Conservation (phyloP, 2,113 vertebrate species). For the Phyllostomus hastatus region DNA sequence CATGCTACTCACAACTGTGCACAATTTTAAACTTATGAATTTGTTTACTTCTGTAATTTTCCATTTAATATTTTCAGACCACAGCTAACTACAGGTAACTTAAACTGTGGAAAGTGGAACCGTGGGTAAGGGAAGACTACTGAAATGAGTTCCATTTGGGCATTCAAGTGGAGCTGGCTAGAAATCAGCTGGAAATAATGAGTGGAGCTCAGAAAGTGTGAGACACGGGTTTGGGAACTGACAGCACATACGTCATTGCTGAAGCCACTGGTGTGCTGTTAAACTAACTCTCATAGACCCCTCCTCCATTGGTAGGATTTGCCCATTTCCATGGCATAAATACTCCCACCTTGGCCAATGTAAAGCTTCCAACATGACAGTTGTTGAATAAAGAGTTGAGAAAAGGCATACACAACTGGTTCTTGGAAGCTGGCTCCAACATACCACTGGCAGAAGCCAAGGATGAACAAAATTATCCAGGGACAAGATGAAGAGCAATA, state of each 20-base stretch:
- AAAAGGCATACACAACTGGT: neutral
- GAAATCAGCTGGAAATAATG: slow-evolving; percentile 23
- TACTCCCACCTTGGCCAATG: neutral
- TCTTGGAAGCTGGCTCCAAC: neutral
- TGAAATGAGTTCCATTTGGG: slow-evolving; percentile 35
- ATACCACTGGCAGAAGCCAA: neutral
- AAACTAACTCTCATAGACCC: neutral
- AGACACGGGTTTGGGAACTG: slow-evolving; percentile 10
- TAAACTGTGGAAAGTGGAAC: neutral
- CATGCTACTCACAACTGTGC: neutral
- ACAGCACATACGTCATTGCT: neutral
- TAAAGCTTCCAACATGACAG: neutral
- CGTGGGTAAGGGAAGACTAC: neutral
- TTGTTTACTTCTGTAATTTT: neutral
- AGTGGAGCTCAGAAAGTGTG: slow-evolving; percentile 10
- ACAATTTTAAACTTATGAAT: neutral
- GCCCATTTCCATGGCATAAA: neutral
- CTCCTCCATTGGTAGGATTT: neutral
- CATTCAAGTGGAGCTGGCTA: slow-evolving; percentile 17
- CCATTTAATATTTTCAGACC: neutral
- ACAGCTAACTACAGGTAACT: neutral
- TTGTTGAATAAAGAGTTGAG: neutral
- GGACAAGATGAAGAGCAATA: slow-evolving; percentile 7
- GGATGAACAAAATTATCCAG: neutral
- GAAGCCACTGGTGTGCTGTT: neutral